Evolutionary conservation across 1,140 invertebrate genomes (phyloP).

Genomic region (Drosophila gunungcola): DNA sequence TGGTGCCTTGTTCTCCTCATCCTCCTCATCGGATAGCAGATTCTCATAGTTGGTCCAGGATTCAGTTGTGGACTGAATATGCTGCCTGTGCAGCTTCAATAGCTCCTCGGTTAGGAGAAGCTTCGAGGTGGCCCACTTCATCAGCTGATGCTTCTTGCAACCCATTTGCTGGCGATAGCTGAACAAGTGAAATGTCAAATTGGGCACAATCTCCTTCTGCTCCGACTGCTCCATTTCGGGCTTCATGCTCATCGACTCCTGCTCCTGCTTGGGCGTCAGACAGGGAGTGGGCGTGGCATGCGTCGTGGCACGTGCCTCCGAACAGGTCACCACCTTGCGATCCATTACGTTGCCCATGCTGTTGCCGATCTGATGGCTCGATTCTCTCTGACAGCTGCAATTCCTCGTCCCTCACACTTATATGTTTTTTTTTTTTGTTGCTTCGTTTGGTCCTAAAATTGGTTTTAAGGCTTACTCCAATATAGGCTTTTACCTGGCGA

Average conservation of each 20-base stretch:
- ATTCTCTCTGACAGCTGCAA: constrained; percentile 57
- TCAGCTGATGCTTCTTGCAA: constrained; percentile 53
- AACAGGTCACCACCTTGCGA: constrained; percentile 27
- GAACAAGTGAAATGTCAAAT: constrained; percentile 57
- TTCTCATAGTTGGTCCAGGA: constrained; percentile 48
- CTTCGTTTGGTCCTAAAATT: neutral
- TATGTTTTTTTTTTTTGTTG: constrained; percentile 3
- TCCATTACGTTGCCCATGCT: constrained; percentile 62
- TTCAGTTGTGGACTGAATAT: neutral
- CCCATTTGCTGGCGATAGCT: constrained; percentile 65
- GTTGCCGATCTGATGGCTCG: constrained; percentile 23
- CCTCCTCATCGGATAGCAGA: constrained; percentile 52
- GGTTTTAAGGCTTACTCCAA: neutral
- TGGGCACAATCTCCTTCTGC: constrained; percentile 4
- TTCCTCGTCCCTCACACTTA: constrained; percentile 30
- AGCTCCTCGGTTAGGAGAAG: constrained; percentile 70
- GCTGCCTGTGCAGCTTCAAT: constrained; percentile 44
- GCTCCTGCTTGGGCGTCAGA: neutral
- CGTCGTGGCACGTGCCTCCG: constrained; percentile 19
- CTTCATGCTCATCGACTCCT: neutral
- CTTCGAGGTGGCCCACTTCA: constrained; percentile 74
- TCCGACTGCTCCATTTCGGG: neutral
- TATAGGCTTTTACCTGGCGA: constrained; percentile 17
- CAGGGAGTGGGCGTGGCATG: constrained; percentile 4
- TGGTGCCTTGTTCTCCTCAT: constrained; percentile 46